These are phyloP conservation scores for Trachymyrmex septentrionalis DNA, from an alignment of 1,140 invertebrate genomes.

Conservation along the genomic window DNA sequence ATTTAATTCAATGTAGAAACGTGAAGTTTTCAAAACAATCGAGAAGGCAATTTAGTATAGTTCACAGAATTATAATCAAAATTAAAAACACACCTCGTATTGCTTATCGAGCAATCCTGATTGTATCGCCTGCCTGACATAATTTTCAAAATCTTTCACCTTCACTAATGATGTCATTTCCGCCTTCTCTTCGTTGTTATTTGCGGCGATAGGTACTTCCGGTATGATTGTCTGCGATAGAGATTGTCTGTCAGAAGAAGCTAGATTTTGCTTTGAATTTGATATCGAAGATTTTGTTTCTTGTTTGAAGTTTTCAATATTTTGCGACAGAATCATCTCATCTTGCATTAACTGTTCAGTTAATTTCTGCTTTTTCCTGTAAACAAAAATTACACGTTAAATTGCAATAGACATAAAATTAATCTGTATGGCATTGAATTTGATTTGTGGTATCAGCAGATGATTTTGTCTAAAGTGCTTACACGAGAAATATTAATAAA, in stretches of 20 bases:
- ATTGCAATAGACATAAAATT: background rate
- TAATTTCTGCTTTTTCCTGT: conserved; percentile 31
- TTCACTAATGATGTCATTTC: conserved; percentile 62
- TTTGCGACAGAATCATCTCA: conserved; percentile 45
- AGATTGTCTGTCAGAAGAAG: background rate
- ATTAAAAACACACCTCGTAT: conserved; percentile 70
- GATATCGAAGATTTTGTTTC: background rate
- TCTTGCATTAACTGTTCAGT: conserved; percentile 12
- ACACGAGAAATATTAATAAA: background rate
- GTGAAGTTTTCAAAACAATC: background rate
- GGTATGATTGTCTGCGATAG: conserved; percentile 21
- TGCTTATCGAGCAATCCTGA: conserved; percentile 72
- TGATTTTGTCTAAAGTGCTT: background rate
- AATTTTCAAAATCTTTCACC: conserved; percentile 76
- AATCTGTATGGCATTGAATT: background rate
- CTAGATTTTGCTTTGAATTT: background rate
- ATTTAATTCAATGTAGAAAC: background rate
- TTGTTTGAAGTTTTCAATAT: background rate
- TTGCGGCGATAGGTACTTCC: background rate
- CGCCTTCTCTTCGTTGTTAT: background rate
- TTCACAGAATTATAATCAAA: background rate
- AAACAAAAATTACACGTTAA: background rate
- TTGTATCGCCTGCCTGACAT: conserved; percentile 72
- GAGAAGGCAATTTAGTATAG: background rate
- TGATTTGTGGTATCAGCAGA: background rate